Conservation (phyloP, 1,140 invertebrate species). For the Drosophila yakuba region DNA sequence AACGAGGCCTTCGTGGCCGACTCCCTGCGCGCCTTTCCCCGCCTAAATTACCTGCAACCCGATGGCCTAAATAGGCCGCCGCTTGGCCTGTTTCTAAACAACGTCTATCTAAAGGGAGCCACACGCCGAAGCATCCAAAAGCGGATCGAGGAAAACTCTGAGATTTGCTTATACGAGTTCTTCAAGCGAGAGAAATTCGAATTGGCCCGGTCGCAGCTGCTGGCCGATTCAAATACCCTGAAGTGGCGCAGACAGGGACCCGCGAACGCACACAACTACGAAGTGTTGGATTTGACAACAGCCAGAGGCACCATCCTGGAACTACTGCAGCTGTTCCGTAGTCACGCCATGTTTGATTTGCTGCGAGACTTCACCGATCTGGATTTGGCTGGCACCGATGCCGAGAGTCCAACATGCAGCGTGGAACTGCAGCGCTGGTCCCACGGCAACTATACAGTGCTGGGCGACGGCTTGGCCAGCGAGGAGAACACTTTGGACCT, state of each 20-base stretch:
- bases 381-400: constrained; percentile 85
- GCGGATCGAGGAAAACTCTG: constrained; percentile 87
- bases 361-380: constrained; percentile 88
- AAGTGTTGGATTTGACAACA: constrained; percentile 85
- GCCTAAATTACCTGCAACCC: constrained; percentile 72
- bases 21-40: constrained; percentile 65
- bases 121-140: constrained; percentile 86
- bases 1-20: constrained; percentile 73
- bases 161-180: constrained; percentile 86
- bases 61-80: constrained; percentile 55
- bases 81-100: constrained; percentile 85
- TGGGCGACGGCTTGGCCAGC: constrained; percentile 82
- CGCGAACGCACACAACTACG: constrained; percentile 87
- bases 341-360: constrained; percentile 86
- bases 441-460: constrained; percentile 87
- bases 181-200: constrained; percentile 85
- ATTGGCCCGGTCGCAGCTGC: constrained; percentile 84
- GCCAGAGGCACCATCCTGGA: constrained; percentile 84
- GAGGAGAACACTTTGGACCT: constrained; percentile 86
- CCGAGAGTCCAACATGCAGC: constrained; percentile 85
- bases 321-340: constrained; percentile 86
- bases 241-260: constrained; percentile 87
- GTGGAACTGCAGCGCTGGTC: constrained; percentile 89
- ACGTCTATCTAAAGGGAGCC: constrained; percentile 85
- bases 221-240: constrained; percentile 68